Percentiles rank a stretch among this genome's conserved stretches.
Conservation (phyloP, 2,113 vertebrate species). For the Pluvialis apricaria region DNA sequence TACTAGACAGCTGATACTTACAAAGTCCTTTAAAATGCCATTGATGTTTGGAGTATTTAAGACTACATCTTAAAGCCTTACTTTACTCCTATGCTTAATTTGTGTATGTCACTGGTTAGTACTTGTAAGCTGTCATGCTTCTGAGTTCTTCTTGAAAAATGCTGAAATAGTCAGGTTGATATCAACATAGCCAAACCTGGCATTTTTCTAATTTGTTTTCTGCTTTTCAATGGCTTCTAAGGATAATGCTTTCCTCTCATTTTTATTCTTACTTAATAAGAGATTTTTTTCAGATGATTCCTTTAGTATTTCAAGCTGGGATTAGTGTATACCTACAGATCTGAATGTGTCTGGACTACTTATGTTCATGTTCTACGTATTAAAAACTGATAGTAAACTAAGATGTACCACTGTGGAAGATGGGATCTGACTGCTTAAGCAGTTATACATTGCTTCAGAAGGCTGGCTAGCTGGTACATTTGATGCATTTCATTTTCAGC, state of each 20-base stretch:
- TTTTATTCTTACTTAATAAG: background rate
- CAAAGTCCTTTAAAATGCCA: background rate
- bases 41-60: background rate
- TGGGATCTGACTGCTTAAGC: background rate
- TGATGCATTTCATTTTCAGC: background rate
- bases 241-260: background rate
- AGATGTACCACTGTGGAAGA: background rate
- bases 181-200: background rate
- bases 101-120: background rate
- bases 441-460: background rate
- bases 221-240: background rate
- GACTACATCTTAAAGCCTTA: background rate
- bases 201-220: background rate
- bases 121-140: background rate
- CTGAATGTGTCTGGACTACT: background rate
- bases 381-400: background rate
- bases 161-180: background rate
- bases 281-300: background rate
- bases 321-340: background rate
- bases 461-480: background rate
- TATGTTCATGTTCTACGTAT: background rate
- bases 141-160: background rate
- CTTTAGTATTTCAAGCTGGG: background rate
- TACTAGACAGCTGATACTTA: background rate
- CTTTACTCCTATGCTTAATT: background rate